A percentile compares a stretch with the other conserved stretches of the same genome.
Evolutionary conservation across 2,113 vertebrate species (phyloP).

Genomic region (Nycticorax nycticorax): DNA sequence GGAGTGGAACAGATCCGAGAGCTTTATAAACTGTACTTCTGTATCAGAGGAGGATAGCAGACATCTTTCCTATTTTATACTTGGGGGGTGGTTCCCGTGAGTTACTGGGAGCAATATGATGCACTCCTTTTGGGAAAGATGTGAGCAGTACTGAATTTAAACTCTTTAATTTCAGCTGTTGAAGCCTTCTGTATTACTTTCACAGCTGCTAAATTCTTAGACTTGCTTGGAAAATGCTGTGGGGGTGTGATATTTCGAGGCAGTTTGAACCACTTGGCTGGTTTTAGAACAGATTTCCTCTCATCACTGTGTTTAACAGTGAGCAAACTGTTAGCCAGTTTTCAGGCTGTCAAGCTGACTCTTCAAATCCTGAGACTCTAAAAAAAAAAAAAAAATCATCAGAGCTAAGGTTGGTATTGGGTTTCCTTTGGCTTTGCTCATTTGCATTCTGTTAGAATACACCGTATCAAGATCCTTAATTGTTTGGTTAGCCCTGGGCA

Average conservation of each 20-base stretch:
- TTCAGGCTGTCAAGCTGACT: neutral
- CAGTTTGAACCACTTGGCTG: conserved; percentile 46
- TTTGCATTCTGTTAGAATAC: neutral
- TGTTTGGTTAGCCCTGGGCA: neutral
- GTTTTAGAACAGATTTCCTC: conserved; percentile 57
- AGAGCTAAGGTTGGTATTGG: neutral
- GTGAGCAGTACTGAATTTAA: conserved; percentile 28
- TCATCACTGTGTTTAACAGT: neutral
- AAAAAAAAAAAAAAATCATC: neutral
- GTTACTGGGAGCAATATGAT: neutral
- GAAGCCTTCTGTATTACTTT: conserved; percentile 40
- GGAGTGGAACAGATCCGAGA: neutral
- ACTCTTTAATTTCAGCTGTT: conserved; percentile 37
- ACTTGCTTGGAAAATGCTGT: neutral
- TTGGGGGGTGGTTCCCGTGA: neutral
- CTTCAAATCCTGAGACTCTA: neutral
- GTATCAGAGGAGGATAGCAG: neutral
- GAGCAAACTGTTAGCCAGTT: conserved; percentile 48
- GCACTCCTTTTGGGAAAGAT: neutral
- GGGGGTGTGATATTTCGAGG: conserved; percentile 39
- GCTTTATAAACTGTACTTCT: neutral
- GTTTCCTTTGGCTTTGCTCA: neutral
- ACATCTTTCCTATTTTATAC: neutral
- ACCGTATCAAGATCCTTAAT: neutral
- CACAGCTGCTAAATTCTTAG: conserved; percentile 52